Evolutionary conservation across 1,140 invertebrate species (phyloP), one percentile per base, ranked within the genome.

Genomic region (Tetramorium alpestre): DNA sequence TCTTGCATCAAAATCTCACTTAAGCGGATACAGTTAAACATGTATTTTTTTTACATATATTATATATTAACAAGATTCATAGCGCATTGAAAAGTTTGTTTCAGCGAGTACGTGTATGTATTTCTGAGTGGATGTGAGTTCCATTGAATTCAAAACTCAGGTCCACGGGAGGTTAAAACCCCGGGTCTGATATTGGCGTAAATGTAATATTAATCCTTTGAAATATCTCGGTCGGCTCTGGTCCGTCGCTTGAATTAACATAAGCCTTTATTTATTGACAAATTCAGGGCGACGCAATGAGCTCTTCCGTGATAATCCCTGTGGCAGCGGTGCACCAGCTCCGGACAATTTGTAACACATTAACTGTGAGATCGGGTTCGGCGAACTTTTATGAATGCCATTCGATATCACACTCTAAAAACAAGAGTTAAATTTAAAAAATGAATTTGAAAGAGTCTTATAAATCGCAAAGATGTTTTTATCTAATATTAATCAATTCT

Each of bases 211-310:
- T 80, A 80, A 80, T 80, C 76, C 60, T 47, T 3, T 67, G 28
- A 67, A 67, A 67, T 67, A 80, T 80, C 76, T 80, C 76, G 76
- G 18, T 78, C 60, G 44, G 28, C 28, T 80, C n/a, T 80, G 28
- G 44, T 1, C 28, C 44, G 28, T 13, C 76, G 76, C 44, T 51
- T 28, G 76, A 80, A 51, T 80, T 80, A 80, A 67, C 76, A 38
- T 80, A 80, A 80, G 76, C 76, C 28, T 80, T 80, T 80, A 67
- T 80, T 80, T 80, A 67, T 67, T 41, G 76, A 67, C 76, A 80
- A 67, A 80, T 80, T 80, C 60, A 28, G 28, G 8, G n/a, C 44
- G 76, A 80, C 76, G 18, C 76, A 38, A 80, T n/a, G 76, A 80
- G n/a, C 44, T 80, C 60, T 56, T 80, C 44, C 76, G 60, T 67